A percentile compares a stretch with the other conserved stretches of the same genome.
phyloP scores from a whole-genome alignment of 2,797 vertebrate genomes.

The Triplophysa yarkandensis region DNA sequence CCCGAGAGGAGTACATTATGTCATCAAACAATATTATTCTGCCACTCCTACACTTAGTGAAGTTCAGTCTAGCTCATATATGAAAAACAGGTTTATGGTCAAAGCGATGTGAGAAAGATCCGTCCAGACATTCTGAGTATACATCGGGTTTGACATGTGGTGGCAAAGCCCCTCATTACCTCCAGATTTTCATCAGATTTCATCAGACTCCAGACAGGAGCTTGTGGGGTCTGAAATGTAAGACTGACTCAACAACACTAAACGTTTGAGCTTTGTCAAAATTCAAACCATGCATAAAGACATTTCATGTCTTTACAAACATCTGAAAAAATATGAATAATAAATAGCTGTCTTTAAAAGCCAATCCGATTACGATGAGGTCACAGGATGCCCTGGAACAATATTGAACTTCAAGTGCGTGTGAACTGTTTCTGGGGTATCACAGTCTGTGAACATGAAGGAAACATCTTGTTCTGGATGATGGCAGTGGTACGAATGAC shows the following conservation, averaged over 20 bases:
- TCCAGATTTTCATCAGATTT: slow-evolving; percentile 18
- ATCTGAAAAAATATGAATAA: neutral
- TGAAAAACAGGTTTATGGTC: slow-evolving; percentile 27
- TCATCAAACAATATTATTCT: slow-evolving; percentile 69
- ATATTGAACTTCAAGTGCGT: neutral
- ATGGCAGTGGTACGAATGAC: slow-evolving; percentile 3
- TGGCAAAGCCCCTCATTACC: slow-evolving; percentile 36
- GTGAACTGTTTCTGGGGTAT: slow-evolving; percentile 3
- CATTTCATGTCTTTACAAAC: slow-evolving; percentile 28
- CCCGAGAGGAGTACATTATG: slow-evolving; percentile 56
- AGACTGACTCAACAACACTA: slow-evolving; percentile 10
- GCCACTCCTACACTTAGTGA: slow-evolving; percentile 57
- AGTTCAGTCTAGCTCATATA: slow-evolving; percentile 51
- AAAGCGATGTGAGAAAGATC: slow-evolving; percentile 15
- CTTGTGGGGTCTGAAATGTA: slow-evolving; percentile 42
- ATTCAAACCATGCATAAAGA: slow-evolving; percentile 28
- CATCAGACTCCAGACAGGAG: slow-evolving; percentile 1
- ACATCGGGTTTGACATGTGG: slow-evolving; percentile 21
- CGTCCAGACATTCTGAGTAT: neutral
- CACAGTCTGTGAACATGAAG: slow-evolving; percentile 23
- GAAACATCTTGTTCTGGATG: neutral
- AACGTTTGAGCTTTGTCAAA: too few species aligned
- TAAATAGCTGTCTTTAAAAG: slow-evolving; percentile 27
- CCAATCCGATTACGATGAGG: slow-evolving; percentile 33
- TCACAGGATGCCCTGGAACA: slow-evolving; percentile 3